Evolutionary conservation across 2,888 invertebrate genomes (phyloP).

Genomic region (Mesopsocus fuscifrons): DNA sequence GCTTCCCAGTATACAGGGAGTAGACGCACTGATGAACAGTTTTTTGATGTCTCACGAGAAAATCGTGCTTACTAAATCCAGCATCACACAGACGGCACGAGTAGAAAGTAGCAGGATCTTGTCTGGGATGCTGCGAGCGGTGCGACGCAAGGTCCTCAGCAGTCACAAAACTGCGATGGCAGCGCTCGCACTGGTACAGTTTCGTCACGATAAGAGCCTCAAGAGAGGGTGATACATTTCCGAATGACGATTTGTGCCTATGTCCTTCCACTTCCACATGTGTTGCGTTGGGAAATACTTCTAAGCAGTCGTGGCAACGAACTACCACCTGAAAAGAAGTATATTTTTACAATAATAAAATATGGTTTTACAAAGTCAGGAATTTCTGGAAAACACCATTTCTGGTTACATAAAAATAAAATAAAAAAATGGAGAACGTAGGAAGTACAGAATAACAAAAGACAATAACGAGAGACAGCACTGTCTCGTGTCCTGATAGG

Average conservation of each 20-base stretch:
- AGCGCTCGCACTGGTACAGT: slow-evolving; percentile 3
- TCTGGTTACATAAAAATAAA: too few species aligned
- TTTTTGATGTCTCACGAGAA: slow-evolving; percentile 3
- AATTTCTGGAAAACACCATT: too few species aligned
- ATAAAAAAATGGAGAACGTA: too few species aligned
- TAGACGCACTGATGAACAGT: not conserved
- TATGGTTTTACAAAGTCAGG: too few species aligned
- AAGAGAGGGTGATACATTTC: not conserved
- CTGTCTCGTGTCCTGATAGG: too few species aligned
- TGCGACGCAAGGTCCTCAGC: not conserved
- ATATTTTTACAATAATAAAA: too few species aligned
- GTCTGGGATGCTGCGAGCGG: not conserved
- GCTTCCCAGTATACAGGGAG: slow-evolving; percentile 1
- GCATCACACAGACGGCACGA: not conserved
- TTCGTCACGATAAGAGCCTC: not conserved
- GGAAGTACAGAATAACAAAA: too few species aligned
- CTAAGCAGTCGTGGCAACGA: not conserved
- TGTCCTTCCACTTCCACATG: slow-evolving; percentile 4
- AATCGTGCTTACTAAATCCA: not conserved
- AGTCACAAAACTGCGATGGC: not conserved
- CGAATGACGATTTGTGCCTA: not conserved
- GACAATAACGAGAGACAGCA: too few species aligned
- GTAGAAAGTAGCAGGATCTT: not conserved
- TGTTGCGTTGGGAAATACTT: not conserved
- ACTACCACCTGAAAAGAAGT: not conserved